Evolutionary conservation across 2,888 invertebrate species (phyloP), one percentile per base, ranked within the genome.

Genomic region (Elegia similella): DNA sequence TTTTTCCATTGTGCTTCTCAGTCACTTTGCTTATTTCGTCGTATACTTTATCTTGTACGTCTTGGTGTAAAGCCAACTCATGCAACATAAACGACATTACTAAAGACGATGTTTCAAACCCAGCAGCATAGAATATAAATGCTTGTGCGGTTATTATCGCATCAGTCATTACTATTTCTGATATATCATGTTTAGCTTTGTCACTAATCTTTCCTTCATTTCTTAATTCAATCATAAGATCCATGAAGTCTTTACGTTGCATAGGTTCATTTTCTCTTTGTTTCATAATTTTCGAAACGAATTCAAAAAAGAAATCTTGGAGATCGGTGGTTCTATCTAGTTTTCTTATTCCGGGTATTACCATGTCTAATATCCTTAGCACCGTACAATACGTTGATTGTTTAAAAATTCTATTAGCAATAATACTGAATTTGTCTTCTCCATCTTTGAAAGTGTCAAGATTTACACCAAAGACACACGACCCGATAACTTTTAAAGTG

Each of bases 81-180:
- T 68, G 59, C 23, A 69, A 46, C 47, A 72, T 48, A 42, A 65
- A 69, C 0, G 69, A 65, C 61, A 84, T 70, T 0, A 78, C 69
- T 0, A 78, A 73, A 16, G 84, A 76, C 0, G 85, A 83, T 0
- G 86, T 84, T 61, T 85, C 86, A 57, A 82, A 84, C 0, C 86
- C 86, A 12, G 84, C 86, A 1, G 72, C 71, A 59, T 76, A 79
- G 59, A 80, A 79, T 3, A 74, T 62, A 32, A 78, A 69, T 1
- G 73, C 73, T 56, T 79, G 78, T 0, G 76, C 77, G 6, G 75
- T 69, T 46, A 82, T 68, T 10, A 76, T 15, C 3, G 65, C 61
- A 30, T 77, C 73, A 16, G 76, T 73, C 0, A 82, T 60, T 38
- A 73, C 73, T 12, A 79, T 54, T 60, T 80, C 76, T 0, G 70